Evolutionary conservation across 2,113 vertebrate species (phyloP).

Genomic region (Microcebus murinus): DNA sequence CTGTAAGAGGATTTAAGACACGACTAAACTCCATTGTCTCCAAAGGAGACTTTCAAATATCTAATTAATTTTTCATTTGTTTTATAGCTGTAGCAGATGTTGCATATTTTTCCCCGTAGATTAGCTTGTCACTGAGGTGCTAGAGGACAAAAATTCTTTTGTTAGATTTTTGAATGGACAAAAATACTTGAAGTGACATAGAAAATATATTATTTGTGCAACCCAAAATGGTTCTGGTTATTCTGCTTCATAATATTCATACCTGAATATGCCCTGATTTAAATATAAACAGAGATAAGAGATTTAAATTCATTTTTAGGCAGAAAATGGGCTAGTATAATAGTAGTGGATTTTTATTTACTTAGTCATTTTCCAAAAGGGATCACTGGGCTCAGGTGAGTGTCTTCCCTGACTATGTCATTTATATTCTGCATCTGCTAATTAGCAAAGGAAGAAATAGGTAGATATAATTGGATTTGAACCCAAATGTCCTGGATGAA

Average conservation of each 20-base stretch:
- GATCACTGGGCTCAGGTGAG: neutral
- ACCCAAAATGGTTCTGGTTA: neutral
- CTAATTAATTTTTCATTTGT: conserved; percentile 78
- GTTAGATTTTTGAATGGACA: conserved; percentile 55
- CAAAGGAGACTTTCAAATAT: conserved; percentile 70
- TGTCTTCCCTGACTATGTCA: neutral
- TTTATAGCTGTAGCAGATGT: conserved; percentile 67
- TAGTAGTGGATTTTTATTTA: neutral
- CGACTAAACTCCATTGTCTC: conserved; percentile 56
- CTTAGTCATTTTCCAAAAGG: neutral
- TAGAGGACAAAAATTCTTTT: conserved; percentile 23
- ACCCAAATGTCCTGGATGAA: neutral
- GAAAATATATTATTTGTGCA: conserved; percentile 7
- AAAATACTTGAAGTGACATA: conserved; percentile 35
- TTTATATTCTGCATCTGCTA: neutral
- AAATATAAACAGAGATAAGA: conserved; percentile 24
- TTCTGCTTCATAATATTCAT: neutral
- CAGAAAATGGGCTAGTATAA: neutral
- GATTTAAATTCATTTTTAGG: conserved; percentile 3
- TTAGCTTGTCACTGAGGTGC: conserved; percentile 40
- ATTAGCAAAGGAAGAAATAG: neutral
- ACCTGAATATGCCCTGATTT: neutral
- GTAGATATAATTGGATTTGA: neutral
- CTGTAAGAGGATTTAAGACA: conserved; percentile 65
- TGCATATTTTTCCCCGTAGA: conserved; percentile 67